These are phyloP conservation scores for Falco peregrinus DNA, from an alignment of 2,797 vertebrate genomes.

Conservation along the genomic window DNA sequence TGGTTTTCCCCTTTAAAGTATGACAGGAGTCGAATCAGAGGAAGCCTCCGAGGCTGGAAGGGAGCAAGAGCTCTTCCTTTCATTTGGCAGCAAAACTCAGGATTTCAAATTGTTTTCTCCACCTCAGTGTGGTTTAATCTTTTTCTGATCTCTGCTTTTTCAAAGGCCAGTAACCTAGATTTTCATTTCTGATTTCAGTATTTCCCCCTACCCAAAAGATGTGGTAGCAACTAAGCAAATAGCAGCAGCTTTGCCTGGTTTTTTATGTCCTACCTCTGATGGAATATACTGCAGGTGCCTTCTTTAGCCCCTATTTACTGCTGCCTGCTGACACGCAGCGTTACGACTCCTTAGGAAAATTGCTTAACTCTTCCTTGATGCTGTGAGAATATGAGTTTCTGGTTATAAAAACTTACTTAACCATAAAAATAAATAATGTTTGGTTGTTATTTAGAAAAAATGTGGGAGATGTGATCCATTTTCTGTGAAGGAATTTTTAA, in stretches of 20 bases:
- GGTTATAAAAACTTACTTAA: background rate
- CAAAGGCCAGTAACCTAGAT: background rate
- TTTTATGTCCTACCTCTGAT: background rate
- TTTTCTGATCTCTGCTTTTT: background rate
- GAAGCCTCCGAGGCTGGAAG: background rate
- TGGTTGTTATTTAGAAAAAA: background rate
- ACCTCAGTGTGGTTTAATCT: background rate
- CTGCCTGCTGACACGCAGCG: background rate
- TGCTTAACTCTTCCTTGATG: background rate
- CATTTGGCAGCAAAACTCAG: background rate
- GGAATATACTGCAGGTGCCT: background rate
- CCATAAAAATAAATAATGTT: background rate
- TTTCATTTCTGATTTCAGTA: background rate
- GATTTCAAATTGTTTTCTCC: background rate
- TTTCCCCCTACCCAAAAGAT: background rate
- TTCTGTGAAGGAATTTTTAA: background rate
- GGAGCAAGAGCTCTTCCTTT: background rate
- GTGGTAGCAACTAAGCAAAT: background rate
- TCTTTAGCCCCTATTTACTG: background rate
- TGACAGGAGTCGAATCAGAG: background rate
- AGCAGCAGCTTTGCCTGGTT: background rate
- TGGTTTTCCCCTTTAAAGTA: background rate
- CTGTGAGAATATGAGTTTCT: background rate
- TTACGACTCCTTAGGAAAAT: background rate
- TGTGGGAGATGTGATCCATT: background rate